Conservation (phyloP, 2,113 vertebrate genomes). For the Thryonomys swinderianus region DNA sequence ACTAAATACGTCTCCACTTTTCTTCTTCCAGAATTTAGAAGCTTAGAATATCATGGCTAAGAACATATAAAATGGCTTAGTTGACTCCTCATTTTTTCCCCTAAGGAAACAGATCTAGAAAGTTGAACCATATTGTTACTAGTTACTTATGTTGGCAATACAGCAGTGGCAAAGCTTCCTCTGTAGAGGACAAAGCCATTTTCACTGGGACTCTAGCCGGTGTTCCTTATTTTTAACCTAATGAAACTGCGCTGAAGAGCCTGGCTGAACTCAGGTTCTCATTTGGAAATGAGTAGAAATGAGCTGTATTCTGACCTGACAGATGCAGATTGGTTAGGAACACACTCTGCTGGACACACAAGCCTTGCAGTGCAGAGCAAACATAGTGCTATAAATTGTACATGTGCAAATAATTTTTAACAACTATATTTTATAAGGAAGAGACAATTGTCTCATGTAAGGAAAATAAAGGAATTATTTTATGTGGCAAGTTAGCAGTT, state of each 20-base stretch:
- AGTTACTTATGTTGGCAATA: background rate
- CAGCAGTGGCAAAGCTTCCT: background rate
- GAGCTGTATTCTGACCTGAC: background rate
- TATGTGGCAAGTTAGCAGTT: background rate
- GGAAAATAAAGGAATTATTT: constrained; percentile 4
- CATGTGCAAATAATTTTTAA: background rate
- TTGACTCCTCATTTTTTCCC: background rate
- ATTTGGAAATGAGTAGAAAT: background rate
- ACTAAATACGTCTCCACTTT: background rate
- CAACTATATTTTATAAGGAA: background rate
- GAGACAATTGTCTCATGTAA: background rate
- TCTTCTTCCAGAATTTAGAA: constrained; percentile 10
- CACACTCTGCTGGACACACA: background rate
- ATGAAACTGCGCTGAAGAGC: background rate
- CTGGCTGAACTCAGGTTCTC: background rate
- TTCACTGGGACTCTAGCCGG: background rate
- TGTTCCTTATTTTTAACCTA: background rate
- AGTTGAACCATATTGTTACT: background rate
- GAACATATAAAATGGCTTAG: background rate
- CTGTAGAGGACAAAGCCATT: background rate
- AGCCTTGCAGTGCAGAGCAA: background rate
- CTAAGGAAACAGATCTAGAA: background rate
- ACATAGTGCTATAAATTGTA: background rate
- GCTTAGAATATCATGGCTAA: background rate
- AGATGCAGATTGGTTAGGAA: background rate